Evolutionary conservation across 37 sponge, comb jelly and placozoan species (phyloP), one percentile per base, ranked within the genome.

Genomic region (Amphimedon queenslandica): DNA sequence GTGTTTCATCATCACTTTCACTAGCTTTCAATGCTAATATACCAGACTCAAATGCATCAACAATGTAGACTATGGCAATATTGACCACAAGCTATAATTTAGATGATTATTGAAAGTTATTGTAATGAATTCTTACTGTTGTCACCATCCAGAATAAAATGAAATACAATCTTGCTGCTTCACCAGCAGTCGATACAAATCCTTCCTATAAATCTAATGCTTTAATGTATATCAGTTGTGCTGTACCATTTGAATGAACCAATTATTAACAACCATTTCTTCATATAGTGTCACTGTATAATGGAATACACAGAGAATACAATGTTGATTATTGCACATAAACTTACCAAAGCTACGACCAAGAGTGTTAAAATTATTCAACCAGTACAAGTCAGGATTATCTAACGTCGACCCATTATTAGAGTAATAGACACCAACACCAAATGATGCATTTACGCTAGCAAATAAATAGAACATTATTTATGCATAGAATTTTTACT

Each of bases 241-340:
- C 8, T 47, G 53, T 18, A 86, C 92, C 94, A 93, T 93, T 31
- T 79, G 74, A 36, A 93, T 74, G 61, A 74, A 89, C 94, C 94
- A 93, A 77, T 93, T 89, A 51, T 93, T 93, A 53, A 89, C 83
- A 35, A 93, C 81, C 90, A 93, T 82, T 67, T 86, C 76, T 42
- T 85, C 81, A 75, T 85, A 93, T 41, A 93, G 72, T 11, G 84
- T 87, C 63, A 89, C 94, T 91, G 31, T 0, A 74, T 33, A 41
- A 21, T n/a, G 33, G 8, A 70, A 43, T 6, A 43, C 10, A 39
- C 29, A 27, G 42, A 43, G 11, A 70, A 42, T 47, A 47, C 8
- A 8, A 47, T 8, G 13, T 47, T 47, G 53, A 67, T 67, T 47
- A 4, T 35, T 29, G 36, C 6, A 21, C 21, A 25, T n/a, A 6